A percentile compares a stretch with the other conserved stretches of the same genome.
These are phyloP conservation scores for Dicyrtoma fusca DNA, from an alignment of 2,888 invertebrate genomes.

Conservation along the genomic window DNA sequence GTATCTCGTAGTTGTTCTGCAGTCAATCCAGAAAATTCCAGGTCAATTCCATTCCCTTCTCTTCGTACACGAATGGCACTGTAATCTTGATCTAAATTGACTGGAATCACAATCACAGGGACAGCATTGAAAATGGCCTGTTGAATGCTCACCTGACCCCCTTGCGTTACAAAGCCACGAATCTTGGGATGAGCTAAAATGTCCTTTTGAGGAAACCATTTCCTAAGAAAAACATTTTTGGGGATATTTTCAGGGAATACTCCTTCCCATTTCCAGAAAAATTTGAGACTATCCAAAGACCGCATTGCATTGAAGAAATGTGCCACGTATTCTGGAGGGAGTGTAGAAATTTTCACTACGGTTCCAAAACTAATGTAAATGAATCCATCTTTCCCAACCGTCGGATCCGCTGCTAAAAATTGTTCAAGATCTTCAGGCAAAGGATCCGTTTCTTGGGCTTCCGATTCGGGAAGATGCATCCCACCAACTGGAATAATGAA, in stretches of 20 bases:
- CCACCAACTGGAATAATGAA: conserved; percentile 25
- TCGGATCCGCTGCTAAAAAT: too few species aligned
- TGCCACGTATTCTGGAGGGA: neutral
- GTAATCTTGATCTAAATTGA: conserved; percentile 2
- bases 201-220: conserved; percentile 9
- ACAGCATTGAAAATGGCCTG: conserved; percentile 2
- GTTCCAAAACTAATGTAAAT: conserved; percentile 11
- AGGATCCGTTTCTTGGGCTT: too few species aligned
- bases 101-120: conserved; percentile 1
- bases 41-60: conserved; percentile 4
- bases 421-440: too few species aligned
- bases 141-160: conserved; percentile 8
- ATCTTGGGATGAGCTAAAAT: conserved; percentile 3
- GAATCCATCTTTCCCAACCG: neutral
- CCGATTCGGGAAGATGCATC: conserved; percentile 1
- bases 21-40: neutral
- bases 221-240: neutral
- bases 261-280: conserved; percentile 13
- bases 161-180: conserved; percentile 11
- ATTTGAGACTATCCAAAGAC: too few species aligned
- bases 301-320: neutral
- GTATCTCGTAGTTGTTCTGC: too few species aligned
- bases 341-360: neutral
- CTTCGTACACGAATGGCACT: neutral
- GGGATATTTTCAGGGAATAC: neutral